Evolutionary conservation across 2,888 invertebrate species (phyloP), one percentile per base, ranked within the genome.

Genomic region (Xestia c-nigrum): DNA sequence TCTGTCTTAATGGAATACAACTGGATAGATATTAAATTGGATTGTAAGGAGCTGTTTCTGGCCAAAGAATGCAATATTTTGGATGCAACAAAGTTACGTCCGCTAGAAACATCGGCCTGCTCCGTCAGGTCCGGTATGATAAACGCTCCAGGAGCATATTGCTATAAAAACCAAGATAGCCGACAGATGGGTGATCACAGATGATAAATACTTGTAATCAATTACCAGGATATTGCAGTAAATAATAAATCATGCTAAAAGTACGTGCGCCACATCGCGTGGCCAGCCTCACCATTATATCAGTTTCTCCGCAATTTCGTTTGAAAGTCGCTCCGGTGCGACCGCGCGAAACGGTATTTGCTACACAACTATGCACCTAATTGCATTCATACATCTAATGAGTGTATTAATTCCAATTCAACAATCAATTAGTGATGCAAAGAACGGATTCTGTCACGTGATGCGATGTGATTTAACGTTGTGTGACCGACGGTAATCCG

Each of bases 261-360:
- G 81, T 80, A 84, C 73, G 66, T n/a, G 70, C 87, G 68, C 84
- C 59, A 89, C 85, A 91, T 93, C 91, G 93, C 92, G 93, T 94
- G 93, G 92, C 84, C 50, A 71, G 83, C 78, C 78, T 76, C 89
- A 88, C 90, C 91, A 93, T 94, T 94, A 92, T 93, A 93, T 94
- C 91, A 92, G 91, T 95, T 96, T 95, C 95, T 93, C 95, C 92
- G 91, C 92, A 92, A 93, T 94, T 94, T 95, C 90, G 92, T 90
- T 95, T 90, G 95, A 96, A 96, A 95, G 95, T 94, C 89, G 89
- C 80, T 78, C 84, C 81, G 84, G 89, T 85, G 91, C 95, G 93
- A 90, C 94, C 95, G 93, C 92, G 95, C 94, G 95, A 91, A 92
- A 94, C 96, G 94, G 91, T 91, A 93, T 93, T 93, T 91, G 90